Base-by-base conservation (phyloP, 1,140 invertebrate species). In the Pectinophora gossypiella region DNA sequence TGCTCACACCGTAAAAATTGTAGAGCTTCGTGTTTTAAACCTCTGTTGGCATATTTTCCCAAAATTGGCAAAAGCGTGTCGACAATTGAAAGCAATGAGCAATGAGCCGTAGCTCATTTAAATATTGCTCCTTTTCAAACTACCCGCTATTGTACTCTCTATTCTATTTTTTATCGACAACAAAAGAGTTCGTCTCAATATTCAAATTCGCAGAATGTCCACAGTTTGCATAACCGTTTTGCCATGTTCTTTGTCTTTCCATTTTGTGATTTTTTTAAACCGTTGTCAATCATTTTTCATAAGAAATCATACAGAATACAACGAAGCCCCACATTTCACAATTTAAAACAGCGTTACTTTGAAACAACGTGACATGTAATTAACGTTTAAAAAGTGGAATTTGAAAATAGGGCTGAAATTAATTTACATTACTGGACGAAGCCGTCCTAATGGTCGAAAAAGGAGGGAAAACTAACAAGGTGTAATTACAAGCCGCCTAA, bases 161-260 rank as follows among this genome's bases (percentile, higher is more conserved):
- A 67, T 56, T 62, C 63, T 47, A 61, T 69, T 75, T 78, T 70
- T 64, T 66, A 54, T 51, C 46, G 45, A 20, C 38, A 18, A 66
- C 72, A 76, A 75, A 67, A 69, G 66, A 62, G 51, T 77, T 72
- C 58, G 50, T 59, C 59, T 57, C 67, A 72, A 71, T 80, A 77
- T 82, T 72, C 62, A 76, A 76, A 80, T 85, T 83, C 79, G 68
- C 59, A 76, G 82, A 85, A 85, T 51, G 55, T 64, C 38, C 56
- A 51, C 40, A 48, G 47, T 63, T 81, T 76, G 65, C 70, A 61
- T 69, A 68, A 80, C 68, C 57, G 63, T 74, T 71, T 72, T 48
- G 36, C 48, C 18, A 55, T 46, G 40, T 50, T 42, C 18, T 52
- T 44, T 22, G 18, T 43, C 15, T 59, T 22, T 54, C 53, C 4